Evolutionary conservation across 2,888 invertebrate genomes (phyloP), one percentile per base, ranked within the genome.

Genomic region (Eupelmus urozonus): DNA sequence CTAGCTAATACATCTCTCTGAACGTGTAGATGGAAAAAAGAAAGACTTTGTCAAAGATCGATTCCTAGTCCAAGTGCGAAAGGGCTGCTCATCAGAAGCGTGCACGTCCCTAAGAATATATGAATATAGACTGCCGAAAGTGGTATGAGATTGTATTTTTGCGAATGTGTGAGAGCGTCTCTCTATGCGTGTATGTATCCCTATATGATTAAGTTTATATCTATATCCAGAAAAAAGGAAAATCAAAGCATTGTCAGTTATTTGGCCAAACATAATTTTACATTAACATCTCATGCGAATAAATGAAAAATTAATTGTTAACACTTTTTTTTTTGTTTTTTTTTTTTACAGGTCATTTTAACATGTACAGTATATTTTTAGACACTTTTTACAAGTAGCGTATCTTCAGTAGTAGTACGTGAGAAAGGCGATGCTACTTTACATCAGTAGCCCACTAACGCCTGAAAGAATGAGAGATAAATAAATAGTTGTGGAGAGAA

Each of bases 331-430:
- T 18, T 49, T 49, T 9, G 16, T 45, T 23, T 27, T 25, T 63
- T 63, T 25, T 27, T 25, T 82, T 76, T 67, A 81, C 53, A 81
- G 79, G 80, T 81, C 71, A 78, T 81, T 57, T 72, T 76, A 78
- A 80, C 79, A 78, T 85, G 84, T 85, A 86, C 83, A 85, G 83
- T 87, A 87, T 87, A 86, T 87, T 87, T 87, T 85, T 87, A 86
- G 87, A 87, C 84, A 85, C 86, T 87, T 86, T 87, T 84, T 83
- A 85, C 81, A 82, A 84, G 80, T 81, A 81, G 82, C 4, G 65
- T 71, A 79, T 49, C 75, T 66, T 77, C 78, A 75, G 70, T 51
- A 76, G 78, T 71, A 57, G 23, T 29, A 34, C 74, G n/a, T 27
- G 40, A 77, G 13, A n/a, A 27, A 63, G 34, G n/a, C 25, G 57